Conservation (phyloP, 1,140 invertebrate genomes). For the Coptotermes formosanus region DNA sequence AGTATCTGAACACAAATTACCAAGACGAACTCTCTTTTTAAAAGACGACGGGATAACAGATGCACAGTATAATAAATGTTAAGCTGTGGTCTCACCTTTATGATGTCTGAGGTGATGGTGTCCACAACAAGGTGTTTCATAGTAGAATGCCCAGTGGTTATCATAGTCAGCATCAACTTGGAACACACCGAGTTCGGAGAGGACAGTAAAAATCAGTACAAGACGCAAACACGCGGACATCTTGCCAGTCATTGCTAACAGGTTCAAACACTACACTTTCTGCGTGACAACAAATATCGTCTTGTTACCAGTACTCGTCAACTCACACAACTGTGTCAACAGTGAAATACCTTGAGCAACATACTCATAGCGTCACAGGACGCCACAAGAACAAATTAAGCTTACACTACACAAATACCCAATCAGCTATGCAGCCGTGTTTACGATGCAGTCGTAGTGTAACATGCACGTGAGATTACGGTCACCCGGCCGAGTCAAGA, state of each 20-base stretch:
- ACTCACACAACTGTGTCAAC: background rate
- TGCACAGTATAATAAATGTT: background rate
- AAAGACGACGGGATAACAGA: no score
- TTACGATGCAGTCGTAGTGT: background rate
- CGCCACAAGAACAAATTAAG: background rate
- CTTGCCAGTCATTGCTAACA: background rate
- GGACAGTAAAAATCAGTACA: background rate
- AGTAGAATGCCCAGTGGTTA: constrained; percentile 29
- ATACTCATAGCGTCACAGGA: background rate
- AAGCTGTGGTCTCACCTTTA: constrained; percentile 13
- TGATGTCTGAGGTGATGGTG: constrained; percentile 28
- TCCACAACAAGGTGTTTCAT: constrained; percentile 29
- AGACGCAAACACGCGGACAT: constrained; percentile 8
- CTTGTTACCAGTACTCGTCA: background rate
- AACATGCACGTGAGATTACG: background rate
- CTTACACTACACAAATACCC: background rate
- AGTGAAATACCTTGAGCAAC: background rate
- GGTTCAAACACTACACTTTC: background rate
- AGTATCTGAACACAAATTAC: no score
- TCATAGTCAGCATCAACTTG: constrained; percentile 21
- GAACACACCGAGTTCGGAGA: constrained; percentile 28
- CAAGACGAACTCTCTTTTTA: no score
- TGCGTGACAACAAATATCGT: background rate
- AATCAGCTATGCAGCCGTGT: background rate
- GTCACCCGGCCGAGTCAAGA: no score